Conservation (phyloP, 1,140 invertebrate species). For the Drosophila serrata region DNA sequence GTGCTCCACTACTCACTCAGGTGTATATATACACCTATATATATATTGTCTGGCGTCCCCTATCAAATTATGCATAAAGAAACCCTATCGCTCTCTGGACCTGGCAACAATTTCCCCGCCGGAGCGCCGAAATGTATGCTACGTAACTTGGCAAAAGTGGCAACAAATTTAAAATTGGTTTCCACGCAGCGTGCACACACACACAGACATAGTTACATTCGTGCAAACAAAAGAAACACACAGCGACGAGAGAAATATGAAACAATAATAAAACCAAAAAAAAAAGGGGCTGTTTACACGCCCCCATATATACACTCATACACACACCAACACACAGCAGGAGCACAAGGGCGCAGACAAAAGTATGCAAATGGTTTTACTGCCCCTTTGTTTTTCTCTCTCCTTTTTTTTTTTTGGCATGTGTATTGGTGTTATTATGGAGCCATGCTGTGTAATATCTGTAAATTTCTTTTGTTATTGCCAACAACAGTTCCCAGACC, state of each 20-base stretch:
- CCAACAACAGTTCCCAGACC: constrained; percentile 71
- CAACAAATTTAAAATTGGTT: constrained; percentile 84
- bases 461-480: constrained; percentile 84
- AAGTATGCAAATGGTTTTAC: constrained; percentile 82
- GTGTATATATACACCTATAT: constrained; percentile 6
- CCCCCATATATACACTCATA: constrained; percentile 56
- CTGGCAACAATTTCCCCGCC: constrained; percentile 23
- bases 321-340: constrained; percentile 11
- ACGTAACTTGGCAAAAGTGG: constrained; percentile 66
- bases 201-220: constrained; percentile 13
- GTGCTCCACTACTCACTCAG: constrained; percentile 12
- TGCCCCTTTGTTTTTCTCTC: constrained; percentile 72
- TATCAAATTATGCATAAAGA: constrained; percentile 71
- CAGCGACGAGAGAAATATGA: constrained; percentile 68
- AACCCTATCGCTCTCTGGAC: constrained; percentile 35
- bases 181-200: constrained; percentile 49
- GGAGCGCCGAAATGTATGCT: constrained; percentile 66
- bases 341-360: constrained; percentile 27
- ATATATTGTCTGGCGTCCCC: constrained; percentile 62
- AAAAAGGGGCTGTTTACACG: constrained; percentile 77
- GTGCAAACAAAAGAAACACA: constrained; percentile 54
- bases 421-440: constrained; percentile 82
- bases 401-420: constrained; percentile 34
- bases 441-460: constrained; percentile 84
- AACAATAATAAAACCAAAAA: constrained; percentile 61